Conservation (phyloP, 2,113 vertebrate species). For the Scophthalmus maximus region DNA sequence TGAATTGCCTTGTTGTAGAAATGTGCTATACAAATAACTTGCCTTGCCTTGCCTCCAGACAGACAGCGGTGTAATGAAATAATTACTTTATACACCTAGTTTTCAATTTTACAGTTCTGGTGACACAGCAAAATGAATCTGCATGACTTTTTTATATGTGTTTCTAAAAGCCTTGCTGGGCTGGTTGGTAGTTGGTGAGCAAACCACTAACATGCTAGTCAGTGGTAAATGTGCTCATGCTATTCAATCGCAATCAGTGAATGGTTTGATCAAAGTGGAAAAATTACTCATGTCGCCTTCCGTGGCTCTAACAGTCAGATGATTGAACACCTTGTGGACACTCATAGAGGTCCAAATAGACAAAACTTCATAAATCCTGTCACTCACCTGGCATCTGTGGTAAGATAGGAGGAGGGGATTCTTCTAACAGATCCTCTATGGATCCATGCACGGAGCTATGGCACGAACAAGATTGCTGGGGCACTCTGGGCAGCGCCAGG, state of each 20-base stretch:
- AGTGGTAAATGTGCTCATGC: not conserved
- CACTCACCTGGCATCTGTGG: conserved; percentile 73
- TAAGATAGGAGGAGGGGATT: conserved; percentile 57
- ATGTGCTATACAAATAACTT: too few species aligned
- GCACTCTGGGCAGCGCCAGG: conserved; percentile 87
- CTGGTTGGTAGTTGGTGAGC: not conserved
- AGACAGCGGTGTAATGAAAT: not conserved
- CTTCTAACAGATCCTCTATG: conserved; percentile 91
- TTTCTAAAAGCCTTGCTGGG: too few species aligned
- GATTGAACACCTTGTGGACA: not conserved
- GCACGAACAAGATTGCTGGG: conserved; percentile 87
- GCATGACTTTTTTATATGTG: too few species aligned
- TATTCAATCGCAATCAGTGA: not conserved
- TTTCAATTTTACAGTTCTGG: not conserved
- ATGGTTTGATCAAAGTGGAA: not conserved
- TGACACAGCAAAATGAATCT: not conserved
- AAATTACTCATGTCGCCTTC: too few species aligned
- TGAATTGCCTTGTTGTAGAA: too few species aligned
- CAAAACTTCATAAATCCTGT: not conserved
- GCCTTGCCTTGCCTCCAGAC: too few species aligned
- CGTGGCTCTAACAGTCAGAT: not conserved
- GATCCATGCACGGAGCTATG: conserved; percentile 82
- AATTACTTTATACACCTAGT: not conserved
- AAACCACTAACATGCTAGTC: not conserved
- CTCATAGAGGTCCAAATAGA: not conserved